Base-by-base conservation (phyloP, 30 jellyfish, hydroid and myxozoan species). In the Hydra vulgaris region DNA sequence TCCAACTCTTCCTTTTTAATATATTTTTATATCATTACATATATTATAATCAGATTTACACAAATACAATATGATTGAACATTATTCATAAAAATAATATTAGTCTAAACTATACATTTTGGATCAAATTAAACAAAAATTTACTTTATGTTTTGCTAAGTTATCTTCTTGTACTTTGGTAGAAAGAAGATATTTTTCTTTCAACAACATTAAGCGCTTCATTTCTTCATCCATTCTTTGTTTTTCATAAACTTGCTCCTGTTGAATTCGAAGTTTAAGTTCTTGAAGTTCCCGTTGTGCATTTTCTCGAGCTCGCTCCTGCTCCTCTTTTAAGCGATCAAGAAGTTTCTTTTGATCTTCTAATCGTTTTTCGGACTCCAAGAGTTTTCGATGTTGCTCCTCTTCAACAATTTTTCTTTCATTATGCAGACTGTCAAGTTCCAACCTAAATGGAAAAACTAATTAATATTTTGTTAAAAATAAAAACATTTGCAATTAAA, bases 241-340 rank as follows among this genome's bases (percentile, higher is more conserved):
- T 76, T 82, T 84, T 74, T 89, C 97, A 22, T 74, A 85, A 18
- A 69, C 89, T 22, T 89, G 97, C 52, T 89, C 97, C 40, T 89
- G 85, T 56, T 74, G 77, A 72, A 89, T 89, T 24, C 97, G 84
- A 8, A 54, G 73, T 82, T 89, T 89, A 85, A 89, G 69, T 7
- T 84, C 95, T 1, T 89, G 95, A 70, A 89, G 25, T 56, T 89
- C 97, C 21, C 72, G 26, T 12, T 76, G 88, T 4, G 95, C 97
- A 66, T 84, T 85, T 19, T 83, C 95, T 18, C 89, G 82, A 0
- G 95, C 88, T 15, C 54, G 78, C 4, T 89, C 97, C 40, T 89
- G 97, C 73, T 89, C 97, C 21, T 80, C 89, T 74, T 89, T 85
- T 19, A 89, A 54, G 74, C 54, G 84, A 75, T 56, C 81, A n/a